These are phyloP conservation scores for Enteromius radiatus DNA, from an alignment of 2,797 vertebrate genomes.

Conservation along the genomic window DNA sequence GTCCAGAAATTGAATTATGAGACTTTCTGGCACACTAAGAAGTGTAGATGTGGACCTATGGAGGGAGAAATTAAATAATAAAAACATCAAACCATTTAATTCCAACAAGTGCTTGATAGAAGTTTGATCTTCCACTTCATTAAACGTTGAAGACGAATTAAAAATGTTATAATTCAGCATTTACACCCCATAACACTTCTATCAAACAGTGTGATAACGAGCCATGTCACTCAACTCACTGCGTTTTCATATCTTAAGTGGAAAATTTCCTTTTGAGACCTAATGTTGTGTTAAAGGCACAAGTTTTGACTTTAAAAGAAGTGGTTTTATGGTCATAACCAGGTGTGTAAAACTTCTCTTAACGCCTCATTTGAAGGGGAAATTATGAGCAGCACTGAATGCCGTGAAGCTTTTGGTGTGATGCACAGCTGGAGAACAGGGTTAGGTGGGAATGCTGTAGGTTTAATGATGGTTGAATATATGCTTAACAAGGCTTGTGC, in stretches of 20 bases:
- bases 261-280: slow-evolving; percentile 39
- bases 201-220: slow-evolving; percentile 45
- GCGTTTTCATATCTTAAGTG: slow-evolving; percentile 18
- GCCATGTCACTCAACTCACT: slow-evolving; percentile 16
- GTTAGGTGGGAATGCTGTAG: slow-evolving; percentile 18
- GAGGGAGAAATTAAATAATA: not conserved
- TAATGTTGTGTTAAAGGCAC: slow-evolving; percentile 38
- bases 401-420: slow-evolving; percentile 23
- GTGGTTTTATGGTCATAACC: slow-evolving; percentile 49
- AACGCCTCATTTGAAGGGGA: slow-evolving; percentile 46
- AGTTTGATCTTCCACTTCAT: slow-evolving; percentile 61
- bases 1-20: not conserved
- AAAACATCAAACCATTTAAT: not conserved
- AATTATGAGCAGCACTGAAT: slow-evolving; percentile 31
- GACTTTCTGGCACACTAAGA: not conserved
- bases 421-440: slow-evolving; percentile 26
- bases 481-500: slow-evolving; percentile 8
- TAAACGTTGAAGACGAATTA: slow-evolving; percentile 28
- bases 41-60: not conserved
- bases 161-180: slow-evolving; percentile 27
- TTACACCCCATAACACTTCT: slow-evolving; percentile 39
- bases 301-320: slow-evolving; percentile 37
- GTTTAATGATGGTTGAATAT: slow-evolving; percentile 17
- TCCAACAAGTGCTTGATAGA: not conserved
- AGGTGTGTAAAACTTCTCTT: slow-evolving; percentile 47